Percentiles rank a stretch among this genome's conserved stretches.
Evolutionary conservation across 37 sponge, comb jelly and placozoan genomes (phyloP).

Genomic region (Hormiphora californensis): DNA sequence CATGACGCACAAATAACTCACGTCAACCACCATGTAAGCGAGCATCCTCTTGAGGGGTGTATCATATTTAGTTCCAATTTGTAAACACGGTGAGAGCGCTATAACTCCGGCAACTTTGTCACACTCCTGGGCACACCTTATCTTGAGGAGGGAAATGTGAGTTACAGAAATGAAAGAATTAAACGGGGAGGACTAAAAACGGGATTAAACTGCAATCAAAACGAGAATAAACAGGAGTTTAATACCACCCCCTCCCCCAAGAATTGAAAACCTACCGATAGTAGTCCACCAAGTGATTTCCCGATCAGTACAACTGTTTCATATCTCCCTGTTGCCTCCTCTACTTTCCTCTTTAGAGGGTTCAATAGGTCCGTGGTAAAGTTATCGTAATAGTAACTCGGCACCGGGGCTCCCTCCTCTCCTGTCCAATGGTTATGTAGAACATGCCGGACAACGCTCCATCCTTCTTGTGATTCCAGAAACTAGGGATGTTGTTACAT

Average conservation of each 20-base stretch:
- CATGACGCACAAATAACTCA: neutral
- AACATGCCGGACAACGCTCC: neutral
- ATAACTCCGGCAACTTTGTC: neutral
- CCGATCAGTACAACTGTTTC: neutral
- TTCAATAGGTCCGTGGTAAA: neutral
- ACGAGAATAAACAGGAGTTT: too few relatives aligned
- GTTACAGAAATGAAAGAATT: too few relatives aligned
- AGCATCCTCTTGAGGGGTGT: neutral
- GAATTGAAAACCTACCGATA: neutral
- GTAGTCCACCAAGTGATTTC: slow-evolving; percentile 11
- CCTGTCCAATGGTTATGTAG: neutral
- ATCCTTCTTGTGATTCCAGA: too few relatives aligned
- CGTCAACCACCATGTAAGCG: neutral
- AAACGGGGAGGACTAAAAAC: too few relatives aligned
- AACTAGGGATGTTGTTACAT: too few relatives aligned
- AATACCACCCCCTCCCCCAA: too few relatives aligned
- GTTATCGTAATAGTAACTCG: neutral
- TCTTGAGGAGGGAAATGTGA: too few relatives aligned
- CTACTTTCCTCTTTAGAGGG: too few relatives aligned
- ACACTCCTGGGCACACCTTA: too few relatives aligned
- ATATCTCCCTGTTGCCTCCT: too few relatives aligned
- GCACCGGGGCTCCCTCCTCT: neutral
- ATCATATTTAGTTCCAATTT: neutral
- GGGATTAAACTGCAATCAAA: too few relatives aligned
- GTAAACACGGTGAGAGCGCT: neutral